These are phyloP conservation scores for Melanostoma mellinum DNA, from an alignment of 2,888 invertebrate genomes.

Conservation along the genomic window DNA sequence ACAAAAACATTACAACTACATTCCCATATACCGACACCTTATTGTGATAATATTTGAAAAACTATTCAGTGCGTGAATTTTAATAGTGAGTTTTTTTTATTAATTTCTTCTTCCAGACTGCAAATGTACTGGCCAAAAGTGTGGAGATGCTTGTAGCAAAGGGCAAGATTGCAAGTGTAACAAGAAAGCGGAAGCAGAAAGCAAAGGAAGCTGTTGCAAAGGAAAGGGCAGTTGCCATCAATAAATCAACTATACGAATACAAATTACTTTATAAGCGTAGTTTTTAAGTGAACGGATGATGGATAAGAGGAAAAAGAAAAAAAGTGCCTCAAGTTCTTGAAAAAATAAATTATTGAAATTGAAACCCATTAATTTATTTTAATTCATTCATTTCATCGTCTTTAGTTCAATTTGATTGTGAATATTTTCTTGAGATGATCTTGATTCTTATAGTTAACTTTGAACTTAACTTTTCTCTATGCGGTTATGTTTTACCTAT, in stretches of 20 bases:
- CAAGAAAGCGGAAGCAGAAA: slow-evolving; percentile 34
- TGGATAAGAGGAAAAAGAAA: no score
- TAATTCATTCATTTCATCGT: no score
- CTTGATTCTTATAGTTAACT: no score
- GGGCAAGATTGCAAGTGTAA: slow-evolving; percentile 56
- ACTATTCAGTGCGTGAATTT: not conserved
- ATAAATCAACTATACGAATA: not conserved
- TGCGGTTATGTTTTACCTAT: no score
- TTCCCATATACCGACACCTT: not conserved
- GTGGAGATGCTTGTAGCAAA: slow-evolving; percentile 47
- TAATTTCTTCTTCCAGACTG: slow-evolving; percentile 42
- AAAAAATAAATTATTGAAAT: no score
- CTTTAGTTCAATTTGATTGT: no score
- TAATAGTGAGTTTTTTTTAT: slow-evolving; percentile 7
- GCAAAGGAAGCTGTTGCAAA: slow-evolving; percentile 52
- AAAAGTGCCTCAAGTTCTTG: no score
- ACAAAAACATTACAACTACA: no score
- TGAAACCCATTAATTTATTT: no score
- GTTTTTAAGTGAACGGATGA: not conserved
- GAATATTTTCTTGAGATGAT: no score
- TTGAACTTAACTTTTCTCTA: no score
- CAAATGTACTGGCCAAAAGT: slow-evolving; percentile 56
- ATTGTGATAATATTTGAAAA: not conserved
- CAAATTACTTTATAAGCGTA: not conserved
- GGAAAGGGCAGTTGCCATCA: slow-evolving; percentile 52